phyloP scores from a whole-genome alignment of 2,797 vertebrate species.

The Melanotaenia boesemani region DNA sequence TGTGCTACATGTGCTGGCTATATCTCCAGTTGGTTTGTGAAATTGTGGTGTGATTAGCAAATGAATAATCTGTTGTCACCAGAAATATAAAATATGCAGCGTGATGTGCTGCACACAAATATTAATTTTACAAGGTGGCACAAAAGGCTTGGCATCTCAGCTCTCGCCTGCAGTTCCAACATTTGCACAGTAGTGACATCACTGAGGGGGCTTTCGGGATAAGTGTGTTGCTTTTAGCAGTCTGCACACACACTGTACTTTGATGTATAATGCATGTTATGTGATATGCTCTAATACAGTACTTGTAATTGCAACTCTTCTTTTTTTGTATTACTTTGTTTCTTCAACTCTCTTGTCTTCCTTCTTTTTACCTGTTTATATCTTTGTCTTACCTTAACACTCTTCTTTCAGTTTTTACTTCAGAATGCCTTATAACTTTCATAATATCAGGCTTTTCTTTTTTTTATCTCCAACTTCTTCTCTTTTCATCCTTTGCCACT shows the following conservation, averaged over 20 bases:
- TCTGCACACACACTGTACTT: slow-evolving; percentile 64
- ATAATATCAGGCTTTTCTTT: slow-evolving; percentile 18
- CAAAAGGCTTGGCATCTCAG: slow-evolving; percentile 22
- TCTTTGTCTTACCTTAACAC: neutral
- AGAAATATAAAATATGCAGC: slow-evolving; percentile 24
- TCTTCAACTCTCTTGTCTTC: slow-evolving; percentile 9
- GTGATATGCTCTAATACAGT: slow-evolving; percentile 56
- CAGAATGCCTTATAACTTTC: slow-evolving; percentile 15
- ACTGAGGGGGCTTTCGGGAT: slow-evolving; percentile 31
- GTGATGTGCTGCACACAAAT: slow-evolving; percentile 34
- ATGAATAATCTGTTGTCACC: slow-evolving; percentile 23
- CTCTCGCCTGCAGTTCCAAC: slow-evolving; percentile 50
- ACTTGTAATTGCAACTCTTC: slow-evolving; percentile 53
- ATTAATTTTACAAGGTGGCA: slow-evolving; percentile 12
- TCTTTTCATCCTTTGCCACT: slow-evolving; percentile 51
- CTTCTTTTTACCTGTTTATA: slow-evolving; percentile 18
- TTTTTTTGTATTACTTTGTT: slow-evolving; percentile 26
- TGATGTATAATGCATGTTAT: slow-evolving; percentile 74
- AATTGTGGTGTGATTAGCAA: slow-evolving; percentile 29
- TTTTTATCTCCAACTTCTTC: slow-evolving; percentile 13
- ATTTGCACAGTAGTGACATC: slow-evolving; percentile 45
- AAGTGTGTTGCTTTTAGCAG: slow-evolving; percentile 40
- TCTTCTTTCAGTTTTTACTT: slow-evolving; percentile 7
- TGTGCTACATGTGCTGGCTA: neutral
- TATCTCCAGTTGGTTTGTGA: slow-evolving; percentile 13